Evolutionary conservation across 2,888 invertebrate species (phyloP), one percentile per base, ranked within the genome.

Genomic region (Fabriciana adippe): DNA sequence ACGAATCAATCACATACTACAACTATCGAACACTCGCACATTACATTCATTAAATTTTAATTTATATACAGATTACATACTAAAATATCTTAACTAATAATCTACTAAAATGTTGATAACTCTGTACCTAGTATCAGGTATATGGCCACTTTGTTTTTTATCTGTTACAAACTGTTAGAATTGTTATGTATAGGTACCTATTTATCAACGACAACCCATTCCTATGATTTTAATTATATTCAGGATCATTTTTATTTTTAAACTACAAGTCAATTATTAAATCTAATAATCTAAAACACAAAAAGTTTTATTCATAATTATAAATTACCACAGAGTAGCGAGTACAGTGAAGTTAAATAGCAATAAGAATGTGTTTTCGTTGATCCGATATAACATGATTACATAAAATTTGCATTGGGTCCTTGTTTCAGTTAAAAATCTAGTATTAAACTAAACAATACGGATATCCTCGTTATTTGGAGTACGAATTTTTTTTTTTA

Each of bases 11-110:
- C 88, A 90, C 89, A 84, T 84, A 82, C 92, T 92, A 92, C 92
- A 85, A 79, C 91, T 92, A 92, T 90, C 87, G 85, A 92, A 91
- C 92, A 92, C 92, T 87, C 92, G 84, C 92, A 92, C 92, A 84
- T 89, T 87, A 90, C 87, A 88, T 87, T 87, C 83, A 88, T 89
- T 90, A 89, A 82, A 81, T 83, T 87, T 86, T 90, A 90, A 91
- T 87, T 81, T 91, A 92, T 92, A 92, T 92, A 92, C 92, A 92
- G 84, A 81, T 89, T 88, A 90, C 76, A 78, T 41, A 76, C 89
- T 91, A 90, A 84, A 78, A 80, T 84, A 82, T 78, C 84, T 86
- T 89, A 90, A 83, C 80, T 85, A 85, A 79, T 82, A 82, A 79
- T 78, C 85, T 87, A 89, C 82, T 78, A 74, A 74, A 79, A 78